Percentiles rank a stretch among this genome's conserved stretches.
phyloP scores from a whole-genome alignment of 2,888 invertebrate species.

The Rhagophthalmus giganteus region DNA sequence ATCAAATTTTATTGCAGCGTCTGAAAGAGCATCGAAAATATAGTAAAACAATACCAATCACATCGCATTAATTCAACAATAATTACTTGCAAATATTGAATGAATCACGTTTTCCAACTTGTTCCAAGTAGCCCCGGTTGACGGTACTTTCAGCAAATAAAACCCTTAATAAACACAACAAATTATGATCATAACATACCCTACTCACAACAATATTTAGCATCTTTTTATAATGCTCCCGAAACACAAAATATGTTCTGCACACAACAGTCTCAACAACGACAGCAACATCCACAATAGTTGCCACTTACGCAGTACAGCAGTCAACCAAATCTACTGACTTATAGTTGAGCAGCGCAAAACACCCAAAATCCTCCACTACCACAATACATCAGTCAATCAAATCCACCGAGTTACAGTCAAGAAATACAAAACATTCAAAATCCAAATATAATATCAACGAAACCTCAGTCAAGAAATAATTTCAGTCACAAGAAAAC shows the following conservation, averaged over 20 bases:
- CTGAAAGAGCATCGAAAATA: no score
- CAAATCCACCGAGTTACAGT: no score
- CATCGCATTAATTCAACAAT: no score
- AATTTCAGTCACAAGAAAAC: constrained; percentile 1
- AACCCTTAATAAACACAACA: not conserved
- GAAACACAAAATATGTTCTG: constrained; percentile 1
- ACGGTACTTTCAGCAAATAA: not conserved
- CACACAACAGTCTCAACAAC: constrained; percentile 5
- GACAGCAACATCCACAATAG: constrained; percentile 1
- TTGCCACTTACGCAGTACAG: constrained; percentile 2
- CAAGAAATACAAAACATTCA: no score
- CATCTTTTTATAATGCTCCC: not conserved
- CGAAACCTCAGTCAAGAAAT: not conserved
- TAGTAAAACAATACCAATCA: no score
- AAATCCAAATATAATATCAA: constrained; percentile 3
- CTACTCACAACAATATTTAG: no score
- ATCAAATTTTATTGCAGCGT: no score
- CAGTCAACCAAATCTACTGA: constrained; percentile 1
- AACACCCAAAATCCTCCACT: no score
- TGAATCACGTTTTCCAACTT: no score
- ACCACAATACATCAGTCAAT: no score
- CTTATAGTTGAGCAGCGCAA: constrained; percentile 1
- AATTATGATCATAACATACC: not conserved
- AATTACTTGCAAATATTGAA: no score
- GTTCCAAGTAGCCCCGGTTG: no score